phyloP scores from a whole-genome alignment of 2,113 vertebrate genomes.

The Trogon surrucura region DNA sequence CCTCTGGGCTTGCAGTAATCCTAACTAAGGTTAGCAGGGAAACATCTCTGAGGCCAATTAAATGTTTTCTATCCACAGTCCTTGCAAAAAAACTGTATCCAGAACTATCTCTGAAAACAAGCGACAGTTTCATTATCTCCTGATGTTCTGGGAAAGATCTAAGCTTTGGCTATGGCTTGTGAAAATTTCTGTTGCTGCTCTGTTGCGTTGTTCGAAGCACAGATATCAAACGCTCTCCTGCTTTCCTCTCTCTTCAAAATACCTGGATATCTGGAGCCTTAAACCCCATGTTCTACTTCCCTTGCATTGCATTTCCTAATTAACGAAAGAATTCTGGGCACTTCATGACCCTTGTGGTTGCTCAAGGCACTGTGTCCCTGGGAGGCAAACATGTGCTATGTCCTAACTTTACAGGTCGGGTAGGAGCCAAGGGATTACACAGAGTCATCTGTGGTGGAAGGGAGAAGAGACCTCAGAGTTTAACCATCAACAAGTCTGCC shows the following conservation, averaged over 20 bases:
- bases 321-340: slow-evolving; percentile 16
- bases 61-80: neutral
- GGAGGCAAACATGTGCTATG: neutral
- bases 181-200: neutral
- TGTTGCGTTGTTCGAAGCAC: neutral
- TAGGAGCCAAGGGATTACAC: neutral
- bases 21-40: neutral
- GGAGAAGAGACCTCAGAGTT: neutral
- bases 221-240: neutral
- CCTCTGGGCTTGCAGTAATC: neutral
- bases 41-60: neutral
- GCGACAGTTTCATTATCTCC: neutral
- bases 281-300: neutral
- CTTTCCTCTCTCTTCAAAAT: neutral
- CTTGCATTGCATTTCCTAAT: neutral
- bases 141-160: neutral
- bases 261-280: neutral
- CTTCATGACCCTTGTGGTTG: neutral
- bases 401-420: neutral
- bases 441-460: neutral
- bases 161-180: neutral
- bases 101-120: neutral
- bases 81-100: neutral
- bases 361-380: neutral
- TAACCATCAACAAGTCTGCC: neutral